Conservation (phyloP, 2,113 vertebrate species). For the Macaca fascicularis region DNA sequence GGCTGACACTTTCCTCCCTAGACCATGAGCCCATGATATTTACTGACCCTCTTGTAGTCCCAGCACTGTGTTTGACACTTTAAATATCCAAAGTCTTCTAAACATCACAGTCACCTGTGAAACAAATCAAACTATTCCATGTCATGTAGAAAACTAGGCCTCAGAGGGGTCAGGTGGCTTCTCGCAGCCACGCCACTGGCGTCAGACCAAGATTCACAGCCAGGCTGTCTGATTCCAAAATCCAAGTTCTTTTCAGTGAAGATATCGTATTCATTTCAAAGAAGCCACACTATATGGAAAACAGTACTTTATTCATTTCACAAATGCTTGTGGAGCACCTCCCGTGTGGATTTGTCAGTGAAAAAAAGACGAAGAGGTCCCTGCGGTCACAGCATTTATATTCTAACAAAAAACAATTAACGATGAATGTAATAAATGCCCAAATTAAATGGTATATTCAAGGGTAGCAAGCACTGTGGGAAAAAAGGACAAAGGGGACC, state of each 20-base stretch:
- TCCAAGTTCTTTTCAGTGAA: neutral
- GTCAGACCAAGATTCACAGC: neutral
- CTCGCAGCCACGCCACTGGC: too few relatives aligned
- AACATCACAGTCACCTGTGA: neutral
- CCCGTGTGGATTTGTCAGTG: neutral
- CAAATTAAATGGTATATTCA: neutral
- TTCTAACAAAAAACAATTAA: neutral
- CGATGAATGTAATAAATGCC: neutral
- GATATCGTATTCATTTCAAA: neutral
- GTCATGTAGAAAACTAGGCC: neutral
- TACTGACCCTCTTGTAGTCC: too few relatives aligned
- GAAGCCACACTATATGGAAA: neutral
- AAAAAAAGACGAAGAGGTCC: neutral
- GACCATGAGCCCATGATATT: neutral
- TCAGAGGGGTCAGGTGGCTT: neutral
- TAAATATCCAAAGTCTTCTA: neutral
- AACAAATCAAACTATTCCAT: neutral
- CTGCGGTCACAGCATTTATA: too few relatives aligned
- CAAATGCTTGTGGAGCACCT: neutral
- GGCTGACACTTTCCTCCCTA: neutral
- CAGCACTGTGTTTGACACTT: neutral
- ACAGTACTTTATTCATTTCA: neutral
- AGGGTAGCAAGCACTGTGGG: neutral
- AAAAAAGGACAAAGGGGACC: neutral
- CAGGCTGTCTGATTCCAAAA: neutral